These are phyloP conservation scores for Thecocarcelia acutangulata DNA, from an alignment of 2,888 invertebrate genomes.

Conservation along the genomic window DNA sequence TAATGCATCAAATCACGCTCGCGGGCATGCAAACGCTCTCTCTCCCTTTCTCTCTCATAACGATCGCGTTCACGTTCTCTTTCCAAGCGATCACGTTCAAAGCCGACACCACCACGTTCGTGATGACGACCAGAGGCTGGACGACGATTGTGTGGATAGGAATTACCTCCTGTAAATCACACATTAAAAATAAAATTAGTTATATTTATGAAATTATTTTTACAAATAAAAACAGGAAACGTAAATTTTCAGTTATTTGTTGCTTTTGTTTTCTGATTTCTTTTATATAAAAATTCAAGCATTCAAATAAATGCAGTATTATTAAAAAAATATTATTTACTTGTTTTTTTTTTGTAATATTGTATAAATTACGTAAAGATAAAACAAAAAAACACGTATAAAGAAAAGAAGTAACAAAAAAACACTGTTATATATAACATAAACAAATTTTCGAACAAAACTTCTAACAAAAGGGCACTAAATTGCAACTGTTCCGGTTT, in stretches of 20 bases:
- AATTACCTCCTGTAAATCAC: conserved; percentile 78
- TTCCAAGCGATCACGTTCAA: conserved; percentile 75
- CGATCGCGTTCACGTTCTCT: conserved; percentile 75
- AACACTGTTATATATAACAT: conserved; percentile 41
- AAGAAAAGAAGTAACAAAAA: conserved; percentile 54
- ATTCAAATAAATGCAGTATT: conserved; percentile 65
- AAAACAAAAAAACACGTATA: conserved; percentile 63
- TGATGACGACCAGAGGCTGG: conserved; percentile 78
- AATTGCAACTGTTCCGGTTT: conserved; percentile 14
- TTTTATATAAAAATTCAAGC: conserved; percentile 62
- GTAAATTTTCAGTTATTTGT: conserved; percentile 57
- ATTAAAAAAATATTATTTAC: conserved; percentile 48
- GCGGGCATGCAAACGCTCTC: conserved; percentile 79
- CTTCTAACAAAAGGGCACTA: conserved; percentile 50
- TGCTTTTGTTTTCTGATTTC: conserved; percentile 6
- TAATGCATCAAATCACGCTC: conserved; percentile 81
- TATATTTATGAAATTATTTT: neutral
- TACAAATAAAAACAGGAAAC: conserved; percentile 25
- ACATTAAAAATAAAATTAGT: conserved; percentile 53
- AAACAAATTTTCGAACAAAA: conserved; percentile 58
- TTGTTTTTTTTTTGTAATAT: conserved; percentile 23
- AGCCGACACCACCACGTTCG: conserved; percentile 73
- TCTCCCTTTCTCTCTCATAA: conserved; percentile 75
- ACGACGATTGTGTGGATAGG: conserved; percentile 81
- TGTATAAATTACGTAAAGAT: conserved; percentile 65